Evolutionary conservation across 2,888 invertebrate genomes (phyloP).

Genomic region (Cerastis leucographa): DNA sequence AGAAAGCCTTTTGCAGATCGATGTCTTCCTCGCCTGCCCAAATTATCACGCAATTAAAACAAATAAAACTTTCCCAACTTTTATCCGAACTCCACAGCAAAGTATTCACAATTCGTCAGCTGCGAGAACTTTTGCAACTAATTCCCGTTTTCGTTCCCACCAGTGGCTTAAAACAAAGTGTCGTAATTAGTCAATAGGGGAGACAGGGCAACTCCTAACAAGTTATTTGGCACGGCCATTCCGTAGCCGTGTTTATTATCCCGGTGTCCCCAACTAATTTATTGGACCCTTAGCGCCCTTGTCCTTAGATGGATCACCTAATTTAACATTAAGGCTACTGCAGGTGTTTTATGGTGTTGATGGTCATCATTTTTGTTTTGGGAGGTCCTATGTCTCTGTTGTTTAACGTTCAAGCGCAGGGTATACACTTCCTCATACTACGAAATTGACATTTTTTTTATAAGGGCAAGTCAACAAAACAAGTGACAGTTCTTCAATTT

Average conservation of each 20-base stretch:
- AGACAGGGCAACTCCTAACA: slow-evolving; percentile 82
- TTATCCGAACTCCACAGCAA: slow-evolving; percentile 17
- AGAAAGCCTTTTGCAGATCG: not conserved
- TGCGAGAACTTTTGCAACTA: slow-evolving; percentile 60
- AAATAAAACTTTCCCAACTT: slow-evolving; percentile 30
- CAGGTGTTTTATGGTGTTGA: slow-evolving; percentile 72
- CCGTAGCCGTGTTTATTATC: slow-evolving; percentile 87
- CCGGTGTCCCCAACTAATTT: slow-evolving; percentile 89
- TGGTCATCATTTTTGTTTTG: slow-evolving; percentile 77
- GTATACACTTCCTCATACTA: not conserved
- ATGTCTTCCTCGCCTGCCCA: not conserved
- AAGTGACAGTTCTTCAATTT: not conserved
- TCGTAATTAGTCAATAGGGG: slow-evolving; percentile 88
- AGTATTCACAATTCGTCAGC: slow-evolving; percentile 58
- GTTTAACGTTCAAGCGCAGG: not conserved
- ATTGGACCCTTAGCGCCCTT: slow-evolving; percentile 87
- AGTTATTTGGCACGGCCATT: slow-evolving; percentile 88
- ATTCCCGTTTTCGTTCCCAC: slow-evolving; percentile 56
- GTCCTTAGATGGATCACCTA: slow-evolving; percentile 88
- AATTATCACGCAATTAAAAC: slow-evolving; percentile 53
- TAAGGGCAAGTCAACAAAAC: not conserved
- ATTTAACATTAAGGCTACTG: slow-evolving; percentile 87
- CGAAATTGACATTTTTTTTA: not conserved
- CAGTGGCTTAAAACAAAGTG: slow-evolving; percentile 81
- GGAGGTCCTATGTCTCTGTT: slow-evolving; percentile 35